Evolutionary conservation across 2,113 vertebrate species (phyloP), one percentile per base, ranked within the genome.

Genomic region (Megaleporinus macrocephalus): DNA sequence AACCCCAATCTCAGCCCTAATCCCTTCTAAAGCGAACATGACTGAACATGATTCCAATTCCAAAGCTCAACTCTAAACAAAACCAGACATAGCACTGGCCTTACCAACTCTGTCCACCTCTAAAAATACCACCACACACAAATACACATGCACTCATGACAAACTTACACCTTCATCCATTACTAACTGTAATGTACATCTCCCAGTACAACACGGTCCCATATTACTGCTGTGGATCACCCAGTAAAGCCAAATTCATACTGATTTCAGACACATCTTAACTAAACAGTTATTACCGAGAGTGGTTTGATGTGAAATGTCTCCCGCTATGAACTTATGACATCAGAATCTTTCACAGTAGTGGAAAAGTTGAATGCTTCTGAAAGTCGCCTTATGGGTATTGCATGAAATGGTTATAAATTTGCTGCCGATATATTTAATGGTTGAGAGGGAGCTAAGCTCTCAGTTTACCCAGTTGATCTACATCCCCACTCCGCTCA

Each of bases 1-100:
- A 85, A 85, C 86, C 86, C 36, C 86, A 85, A 87, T 87, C 86
- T 87, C 80, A 87, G 66, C 76, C 86, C 83, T 87, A 87, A 87
- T 84, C 80, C 86, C 71, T 80, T 80, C 83, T 79, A 76, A 87
- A 84, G 79, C 73, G 66, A 87, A 87, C 86, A 87, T 82, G 83
- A 73, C 73, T 79, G 83, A 77, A 83, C 86, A 85, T 76, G 86
- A 83, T 83, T 84, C 83, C 77, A 85, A 84, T 82, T 84, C 72
- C 76, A 77, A 71, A 83, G 53, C 77, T 66, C 36, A 68, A 77
- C 51, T 73, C 77, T 77, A 87, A 84, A 85, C 82, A 82, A 82
- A 77, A 66, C 59, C 76, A 77, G 65, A 80, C 73, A 73, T 26
- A 63, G 33, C 72, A 36, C 11, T 76, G 41, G 41, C 41, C 41